Evolutionary conservation across 2,888 invertebrate species (phyloP).

Genomic region (Hirtodrosophila trivittata): DNA sequence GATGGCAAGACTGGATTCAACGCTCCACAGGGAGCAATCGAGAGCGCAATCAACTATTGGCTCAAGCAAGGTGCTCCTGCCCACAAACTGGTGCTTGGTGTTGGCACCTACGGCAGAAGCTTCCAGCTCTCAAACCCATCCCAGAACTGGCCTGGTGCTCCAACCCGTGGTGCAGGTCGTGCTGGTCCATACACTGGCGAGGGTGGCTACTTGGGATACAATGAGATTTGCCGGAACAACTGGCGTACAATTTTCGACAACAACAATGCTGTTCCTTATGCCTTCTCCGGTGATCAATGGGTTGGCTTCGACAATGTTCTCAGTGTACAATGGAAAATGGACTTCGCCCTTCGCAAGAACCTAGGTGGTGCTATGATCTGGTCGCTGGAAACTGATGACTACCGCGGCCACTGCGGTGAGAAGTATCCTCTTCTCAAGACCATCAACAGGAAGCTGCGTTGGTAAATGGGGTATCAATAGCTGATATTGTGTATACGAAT

Average conservation of each 20-base stretch:
- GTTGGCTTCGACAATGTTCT: slow-evolving; percentile 94
- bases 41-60: slow-evolving; percentile 94
- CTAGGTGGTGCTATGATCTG: slow-evolving; percentile 88
- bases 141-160: slow-evolving; percentile 63
- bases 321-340: slow-evolving; percentile 91
- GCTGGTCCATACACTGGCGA: slow-evolving; percentile 85
- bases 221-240: slow-evolving; percentile 86
- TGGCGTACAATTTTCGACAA: slow-evolving; percentile 71
- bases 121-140: slow-evolving; percentile 88
- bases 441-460: slow-evolving; percentile 65
- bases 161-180: slow-evolving; percentile 53
- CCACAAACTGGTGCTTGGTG: slow-evolving; percentile 92
- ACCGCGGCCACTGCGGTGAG: slow-evolving; percentile 89
- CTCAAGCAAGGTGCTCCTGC: slow-evolving; percentile 84
- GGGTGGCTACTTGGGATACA: slow-evolving; percentile 88
- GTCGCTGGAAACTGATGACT: slow-evolving; percentile 96
- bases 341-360: slow-evolving; percentile 91
- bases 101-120: slow-evolving; percentile 93
- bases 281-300: slow-evolving; percentile 93
- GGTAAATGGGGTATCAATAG: too few relatives aligned
- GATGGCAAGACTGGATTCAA: slow-evolving; percentile 61
- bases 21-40: slow-evolving; percentile 85
- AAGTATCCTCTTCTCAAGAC: slow-evolving; percentile 87
- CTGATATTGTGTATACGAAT: too few relatives aligned
- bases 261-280: slow-evolving; percentile 88